These are phyloP conservation scores for Thamnophis sirtalis DNA, from an alignment of 2,113 vertebrate genomes.

Conservation along the genomic window DNA sequence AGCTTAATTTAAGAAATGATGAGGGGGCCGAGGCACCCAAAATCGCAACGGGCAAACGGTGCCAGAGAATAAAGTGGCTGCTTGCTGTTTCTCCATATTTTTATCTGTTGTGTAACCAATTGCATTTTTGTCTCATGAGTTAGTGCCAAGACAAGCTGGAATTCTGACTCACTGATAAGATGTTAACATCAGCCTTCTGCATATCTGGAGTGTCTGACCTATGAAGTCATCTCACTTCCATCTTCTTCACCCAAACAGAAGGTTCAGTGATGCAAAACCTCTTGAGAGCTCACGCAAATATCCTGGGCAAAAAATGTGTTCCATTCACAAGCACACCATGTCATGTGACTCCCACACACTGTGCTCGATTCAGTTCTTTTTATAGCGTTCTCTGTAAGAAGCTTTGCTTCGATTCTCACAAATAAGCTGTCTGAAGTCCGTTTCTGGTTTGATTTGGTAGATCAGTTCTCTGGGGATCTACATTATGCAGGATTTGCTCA, in stretches of 20 bases:
- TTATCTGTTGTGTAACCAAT: slow-evolving; percentile 62
- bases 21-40: background rate
- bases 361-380: background rate
- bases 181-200: slow-evolving; percentile 70
- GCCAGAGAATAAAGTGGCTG: slow-evolving; percentile 41
- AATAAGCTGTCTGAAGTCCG: background rate
- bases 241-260: background rate
- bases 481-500: background rate
- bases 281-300: slow-evolving; percentile 15
- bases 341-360: slow-evolving; percentile 25
- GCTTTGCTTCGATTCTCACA: background rate
- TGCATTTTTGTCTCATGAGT: slow-evolving; percentile 58
- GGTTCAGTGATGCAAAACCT: slow-evolving; percentile 38
- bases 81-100: slow-evolving; percentile 56
- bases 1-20: background rate
- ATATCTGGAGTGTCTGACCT: slow-evolving; percentile 53
- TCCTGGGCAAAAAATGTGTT: slow-evolving; percentile 36
- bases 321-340: slow-evolving; percentile 53
- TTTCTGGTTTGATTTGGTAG: background rate
- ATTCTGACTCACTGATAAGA: slow-evolving; percentile 69
- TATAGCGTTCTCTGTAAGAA: background rate
- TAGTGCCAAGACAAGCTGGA: slow-evolving; percentile 61
- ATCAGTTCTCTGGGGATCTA: background rate
- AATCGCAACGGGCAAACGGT: background rate
- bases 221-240: slow-evolving; percentile 50